Evolutionary conservation across 2,113 vertebrate genomes (phyloP), one percentile per base, ranked within the genome.

Genomic region (Vulpes ferrilata): DNA sequence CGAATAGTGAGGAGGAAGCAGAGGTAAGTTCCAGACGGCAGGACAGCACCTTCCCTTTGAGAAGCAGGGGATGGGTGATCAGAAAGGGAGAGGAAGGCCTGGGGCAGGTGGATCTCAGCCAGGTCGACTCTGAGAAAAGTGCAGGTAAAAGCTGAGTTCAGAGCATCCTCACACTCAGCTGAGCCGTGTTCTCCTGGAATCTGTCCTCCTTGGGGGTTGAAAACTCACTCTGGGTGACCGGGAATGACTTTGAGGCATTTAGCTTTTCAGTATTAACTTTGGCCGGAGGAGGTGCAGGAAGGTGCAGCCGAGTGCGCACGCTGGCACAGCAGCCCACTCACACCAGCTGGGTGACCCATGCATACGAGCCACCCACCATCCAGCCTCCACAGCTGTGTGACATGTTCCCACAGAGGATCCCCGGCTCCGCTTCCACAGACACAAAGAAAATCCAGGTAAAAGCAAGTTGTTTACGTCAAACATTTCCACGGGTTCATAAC

Each of bases 81-180:
- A 0, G 53, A 35, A 51, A 23, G 73, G 5, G 25, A 71, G 55
- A 7, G 55, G 53, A 79, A 38, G 71, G 11, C 57, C 0, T 6
- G 3, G 3, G 59, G 71, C 51, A 35, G 51, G 53, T 30, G 6
- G 9, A 35, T 22, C 30, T 3, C 6, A 17, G 32, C 4, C 64
- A 38, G 32, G 7, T 15, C 1, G 2, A 3, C 7, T n/a, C 60
- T 51, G 48, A 35, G 81, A 35, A 15, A 32, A 32, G 19, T 8
- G 11, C 23, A 0, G 1, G 0, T 27, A n/a, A 87, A 10, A 7
- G 55, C 0, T 1, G 13, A 38, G 22, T 23, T 35, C 19, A 13
- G 73, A 7, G 32, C n/a, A 0, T 1, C 10, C 7, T 43, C 11
- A 2, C 5, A 0, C 2, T 4, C 20, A 4, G 13, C 48, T 9